These are phyloP conservation scores for Tetraodon nigroviridis DNA, from an alignment of 2,113 vertebrate genomes.

Conservation along the genomic window DNA sequence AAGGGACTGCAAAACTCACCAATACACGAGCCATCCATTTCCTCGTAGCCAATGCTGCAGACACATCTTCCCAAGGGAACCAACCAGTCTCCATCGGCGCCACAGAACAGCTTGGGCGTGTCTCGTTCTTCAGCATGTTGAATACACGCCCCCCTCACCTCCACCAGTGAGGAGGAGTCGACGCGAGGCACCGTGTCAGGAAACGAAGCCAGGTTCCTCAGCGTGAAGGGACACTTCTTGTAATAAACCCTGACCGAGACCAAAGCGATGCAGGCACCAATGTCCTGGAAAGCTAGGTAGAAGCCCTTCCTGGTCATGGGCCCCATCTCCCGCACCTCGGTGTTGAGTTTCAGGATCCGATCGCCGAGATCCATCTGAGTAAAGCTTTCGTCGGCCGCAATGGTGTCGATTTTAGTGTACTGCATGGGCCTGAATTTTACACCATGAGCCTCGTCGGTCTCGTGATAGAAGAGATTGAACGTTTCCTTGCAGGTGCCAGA, in stretches of 20 bases:
- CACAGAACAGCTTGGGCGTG: constrained; percentile 92
- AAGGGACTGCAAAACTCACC: constrained; percentile 73
- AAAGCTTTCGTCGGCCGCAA: constrained; percentile 94
- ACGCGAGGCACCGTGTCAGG: constrained; percentile 93
- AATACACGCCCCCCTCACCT: constrained; percentile 90
- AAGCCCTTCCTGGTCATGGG: constrained; percentile 90
- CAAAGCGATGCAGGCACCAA: constrained; percentile 91
- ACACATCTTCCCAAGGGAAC: constrained; percentile 91
- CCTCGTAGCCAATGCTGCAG: constrained; percentile 90
- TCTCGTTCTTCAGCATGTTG: constrained; percentile 91
- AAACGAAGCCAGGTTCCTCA: constrained; percentile 89
- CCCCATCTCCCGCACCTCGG: constrained; percentile 90
- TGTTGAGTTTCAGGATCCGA: constrained; percentile 94
- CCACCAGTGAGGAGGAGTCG: constrained; percentile 93
- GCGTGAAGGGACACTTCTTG: constrained; percentile 92
- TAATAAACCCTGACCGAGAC: constrained; percentile 93
- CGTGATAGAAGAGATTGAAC: constrained; percentile 92
- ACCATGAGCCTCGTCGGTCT: constrained; percentile 86
- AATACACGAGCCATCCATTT: constrained; percentile 84
- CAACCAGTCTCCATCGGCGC: constrained; percentile 94
- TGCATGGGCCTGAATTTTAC: constrained; percentile 86
- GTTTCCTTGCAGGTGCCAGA: constrained; percentile 95
- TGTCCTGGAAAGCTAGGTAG: constrained; percentile 94
- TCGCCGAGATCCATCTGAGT: constrained; percentile 97
- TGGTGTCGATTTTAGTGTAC: constrained; percentile 92